Base-by-base conservation (phyloP, 2,888 invertebrate species). In the Myopa tessellatipennis region DNA sequence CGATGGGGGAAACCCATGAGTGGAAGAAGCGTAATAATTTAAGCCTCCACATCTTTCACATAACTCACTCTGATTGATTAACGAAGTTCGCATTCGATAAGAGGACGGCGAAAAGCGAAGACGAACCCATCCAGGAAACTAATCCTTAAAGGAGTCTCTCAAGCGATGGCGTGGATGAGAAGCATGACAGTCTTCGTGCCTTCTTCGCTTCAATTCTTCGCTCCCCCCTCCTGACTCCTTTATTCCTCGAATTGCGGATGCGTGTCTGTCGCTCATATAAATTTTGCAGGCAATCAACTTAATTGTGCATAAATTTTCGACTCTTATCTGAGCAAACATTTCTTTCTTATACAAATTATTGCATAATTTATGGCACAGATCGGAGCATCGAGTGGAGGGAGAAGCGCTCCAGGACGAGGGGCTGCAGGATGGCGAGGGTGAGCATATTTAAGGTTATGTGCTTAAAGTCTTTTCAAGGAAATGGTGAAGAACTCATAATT, bases 261-360 rank as follows among this genome's bases (percentile, higher is more conserved):
- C 77, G 77, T 77, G 77, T 72, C 72, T 67, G 38, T 73, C 58
- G 60, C 38, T 65, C 77, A 50, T 73, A 73, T 67, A 67, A 73
- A 67, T 68, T 52, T 55, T 40, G 67, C 58, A 26, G 65, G 40
- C 71, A 67, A 77, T 77, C 70, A 77, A 67, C 55, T 68, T 72
- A 72, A 77, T 77, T 77, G 71, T 73, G 73, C 77, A 77, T 77
- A 72, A 73, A 77, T 77, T 76, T 63, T 61, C 76, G 70, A 50
- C 76, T 60, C 69, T 68, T 60, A 45, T 69, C 76, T 65, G 34
- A n/a, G 45, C 68, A 58, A 68, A 58, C 67, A 68, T 58, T 75
- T 68, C 75, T 34, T 68, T 68, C 63, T 74, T 36, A 50, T 52
- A 34, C 63, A 71, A 75, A 76, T 76, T 70, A 65, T 65, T 50